phyloP scores from a whole-genome alignment of 2,113 vertebrate species.

The Sceloporus undulatus region DNA sequence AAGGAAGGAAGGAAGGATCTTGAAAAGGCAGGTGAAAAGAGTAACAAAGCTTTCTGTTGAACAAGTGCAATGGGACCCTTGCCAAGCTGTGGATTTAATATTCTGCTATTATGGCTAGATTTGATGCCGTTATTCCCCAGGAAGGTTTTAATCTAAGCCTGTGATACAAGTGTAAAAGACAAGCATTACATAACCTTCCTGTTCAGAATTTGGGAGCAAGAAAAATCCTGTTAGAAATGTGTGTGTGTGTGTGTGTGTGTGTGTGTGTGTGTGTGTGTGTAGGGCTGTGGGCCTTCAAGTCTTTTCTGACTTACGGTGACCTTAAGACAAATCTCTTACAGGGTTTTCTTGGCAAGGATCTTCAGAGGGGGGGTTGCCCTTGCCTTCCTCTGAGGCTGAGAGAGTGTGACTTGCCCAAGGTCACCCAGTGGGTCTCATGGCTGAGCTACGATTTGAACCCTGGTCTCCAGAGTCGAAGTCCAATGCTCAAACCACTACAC shows the following conservation, averaged over 20 bases:
- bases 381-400: no score
- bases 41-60: constrained; percentile 47
- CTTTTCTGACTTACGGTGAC: no score
- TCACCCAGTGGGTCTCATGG: no score
- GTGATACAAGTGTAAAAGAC: constrained; percentile 30
- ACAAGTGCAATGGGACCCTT: constrained; percentile 18
- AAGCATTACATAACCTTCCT: constrained; percentile 38
- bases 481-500: no score
- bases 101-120: constrained; percentile 59
- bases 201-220: constrained; percentile 18
- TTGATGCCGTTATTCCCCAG: constrained; percentile 67
- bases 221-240: constrained; percentile 16
- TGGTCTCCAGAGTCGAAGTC: no score
- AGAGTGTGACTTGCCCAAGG: no score
- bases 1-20: constrained; percentile 22
- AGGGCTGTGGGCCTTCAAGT: background rate
- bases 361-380: no score
- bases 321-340: no score
- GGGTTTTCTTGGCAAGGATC: no score
- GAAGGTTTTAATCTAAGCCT: constrained; percentile 58
- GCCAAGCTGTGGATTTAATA: constrained; percentile 55
- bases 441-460: no score
- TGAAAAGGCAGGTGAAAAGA: background rate
- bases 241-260: background rate
- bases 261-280: no score